Evolutionary conservation across 1,140 invertebrate species (phyloP), one percentile per base, ranked within the genome.

Genomic region (Caenorhabditis latens): DNA sequence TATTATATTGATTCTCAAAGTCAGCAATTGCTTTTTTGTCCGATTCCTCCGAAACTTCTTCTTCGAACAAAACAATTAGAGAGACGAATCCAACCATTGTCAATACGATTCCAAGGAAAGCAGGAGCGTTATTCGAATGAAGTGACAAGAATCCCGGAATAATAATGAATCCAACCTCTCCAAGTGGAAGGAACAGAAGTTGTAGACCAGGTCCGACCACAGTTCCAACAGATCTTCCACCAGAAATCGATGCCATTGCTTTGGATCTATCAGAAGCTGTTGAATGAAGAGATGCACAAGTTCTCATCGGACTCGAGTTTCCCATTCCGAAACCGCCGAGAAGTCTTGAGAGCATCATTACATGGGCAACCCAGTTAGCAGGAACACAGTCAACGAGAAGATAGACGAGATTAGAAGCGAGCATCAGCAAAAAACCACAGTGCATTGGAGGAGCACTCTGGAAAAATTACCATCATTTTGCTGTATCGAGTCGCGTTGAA

Each of bases 241-340:
- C 71, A 50, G 71, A 79, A 43, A 79, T 79, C 14, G 71, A 79
- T 13, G 71, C 71, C 71, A 79, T 79, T 6, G 71, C 71, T 50
- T 79, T 79, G 0, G 71, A 79, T 79, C 71, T 13, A 79, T 79
- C 71, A 53, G 43, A 24, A 3, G 32, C 0, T 9, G 71, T 79
- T 3, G 71, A 79, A 43, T 79, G 46, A n/a, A 79, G n/a, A 11
- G 71, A 79, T n/a, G 71, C 43, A n/a, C 71, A 79, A 13, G 71
- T 50, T 79, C 71, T 79, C 43, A 79, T 79, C 6, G 71, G 71
- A 24, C 71, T 79, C n/a, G 71, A 48, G 14, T 79, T 79, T 79
- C 71, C 71, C 71, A 79, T 79, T 24, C 71, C 71, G 19, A 79
- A 50, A 11, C 71, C 71, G 11, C 71, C 71, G 46, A 79, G 71